phyloP scores from a whole-genome alignment of 2,888 invertebrate species.

The Lampropteryx suffumata region DNA sequence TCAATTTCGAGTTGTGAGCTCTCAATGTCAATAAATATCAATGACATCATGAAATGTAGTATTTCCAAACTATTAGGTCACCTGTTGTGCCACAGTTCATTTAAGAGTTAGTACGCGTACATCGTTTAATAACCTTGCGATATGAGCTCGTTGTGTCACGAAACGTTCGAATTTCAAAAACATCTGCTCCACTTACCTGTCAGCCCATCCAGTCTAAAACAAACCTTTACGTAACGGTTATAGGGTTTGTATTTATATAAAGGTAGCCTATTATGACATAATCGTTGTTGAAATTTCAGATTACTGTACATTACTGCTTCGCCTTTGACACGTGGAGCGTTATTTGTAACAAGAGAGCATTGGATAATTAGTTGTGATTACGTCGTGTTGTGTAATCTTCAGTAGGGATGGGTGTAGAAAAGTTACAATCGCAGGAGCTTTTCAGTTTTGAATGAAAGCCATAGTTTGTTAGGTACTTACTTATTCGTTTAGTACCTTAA shows the following conservation, averaged over 20 bases:
- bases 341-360: slow-evolving; percentile 39
- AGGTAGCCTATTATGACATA: slow-evolving; percentile 32
- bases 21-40: too few relatives aligned
- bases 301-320: slow-evolving; percentile 38
- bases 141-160: slow-evolving; percentile 28
- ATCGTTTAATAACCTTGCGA: slow-evolving; percentile 26
- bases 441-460: too few relatives aligned
- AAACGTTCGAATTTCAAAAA: slow-evolving; percentile 36
- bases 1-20: too few relatives aligned
- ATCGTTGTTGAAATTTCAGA: slow-evolving; percentile 43
- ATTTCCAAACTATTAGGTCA: slow-evolving; percentile 3
- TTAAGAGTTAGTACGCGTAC: slow-evolving; percentile 5
- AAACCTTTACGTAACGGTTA: slow-evolving; percentile 17
- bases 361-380: slow-evolving; percentile 36
- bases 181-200: slow-evolving; percentile 30
- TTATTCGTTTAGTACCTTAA: too few relatives aligned
- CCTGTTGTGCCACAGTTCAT: slow-evolving; percentile 4
- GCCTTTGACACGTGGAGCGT: slow-evolving; percentile 38
- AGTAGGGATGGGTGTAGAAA: slow-evolving; percentile 21
- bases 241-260: slow-evolving; percentile 24
- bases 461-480: too few relatives aligned
- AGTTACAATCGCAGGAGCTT: neutral
- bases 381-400: slow-evolving; percentile 28
- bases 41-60: neutral
- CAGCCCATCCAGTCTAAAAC: slow-evolving; percentile 20